Evolutionary conservation across 2,797 vertebrate genomes (phyloP).

Genomic region (Rachycentron canadum): DNA sequence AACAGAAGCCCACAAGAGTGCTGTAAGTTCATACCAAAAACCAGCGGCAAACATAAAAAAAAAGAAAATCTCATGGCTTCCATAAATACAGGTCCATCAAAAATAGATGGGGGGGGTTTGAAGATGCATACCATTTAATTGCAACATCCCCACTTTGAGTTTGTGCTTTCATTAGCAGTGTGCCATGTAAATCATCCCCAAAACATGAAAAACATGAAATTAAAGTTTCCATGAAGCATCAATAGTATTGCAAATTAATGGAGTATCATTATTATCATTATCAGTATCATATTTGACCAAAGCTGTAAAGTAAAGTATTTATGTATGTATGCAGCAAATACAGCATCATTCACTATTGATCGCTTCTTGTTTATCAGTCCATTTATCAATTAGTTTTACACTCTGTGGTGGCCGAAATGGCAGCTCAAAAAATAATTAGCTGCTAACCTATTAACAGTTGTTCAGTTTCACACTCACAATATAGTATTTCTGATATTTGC

Average conservation of each 20-base stretch:
- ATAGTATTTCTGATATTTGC: too few relatives aligned
- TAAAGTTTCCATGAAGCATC: not conserved
- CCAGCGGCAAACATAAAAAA: not conserved
- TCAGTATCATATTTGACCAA: not conserved
- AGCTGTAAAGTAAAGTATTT: not conserved
- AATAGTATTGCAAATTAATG: not conserved
- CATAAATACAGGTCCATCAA: not conserved
- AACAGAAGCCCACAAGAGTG: conserved; percentile 93
- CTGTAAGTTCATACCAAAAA: conserved; percentile 86
- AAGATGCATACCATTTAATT: too few relatives aligned
- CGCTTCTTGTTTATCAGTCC: not conserved
- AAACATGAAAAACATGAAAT: not conserved
- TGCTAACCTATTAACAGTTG: not conserved
- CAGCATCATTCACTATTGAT: not conserved
- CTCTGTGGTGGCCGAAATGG: not conserved
- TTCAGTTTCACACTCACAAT: too few relatives aligned
- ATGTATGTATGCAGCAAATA: not conserved
- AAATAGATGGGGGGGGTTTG: not conserved
- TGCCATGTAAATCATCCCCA: not conserved
- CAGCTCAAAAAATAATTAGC: not conserved
- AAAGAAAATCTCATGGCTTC: not conserved
- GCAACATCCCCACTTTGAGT: not conserved
- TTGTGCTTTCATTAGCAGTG: not conserved
- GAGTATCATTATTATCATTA: not conserved
- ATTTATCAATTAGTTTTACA: conserved; percentile 22